phyloP scores from a whole-genome alignment of 2,113 vertebrate genomes.

The Peucedramus taeniatus region DNA sequence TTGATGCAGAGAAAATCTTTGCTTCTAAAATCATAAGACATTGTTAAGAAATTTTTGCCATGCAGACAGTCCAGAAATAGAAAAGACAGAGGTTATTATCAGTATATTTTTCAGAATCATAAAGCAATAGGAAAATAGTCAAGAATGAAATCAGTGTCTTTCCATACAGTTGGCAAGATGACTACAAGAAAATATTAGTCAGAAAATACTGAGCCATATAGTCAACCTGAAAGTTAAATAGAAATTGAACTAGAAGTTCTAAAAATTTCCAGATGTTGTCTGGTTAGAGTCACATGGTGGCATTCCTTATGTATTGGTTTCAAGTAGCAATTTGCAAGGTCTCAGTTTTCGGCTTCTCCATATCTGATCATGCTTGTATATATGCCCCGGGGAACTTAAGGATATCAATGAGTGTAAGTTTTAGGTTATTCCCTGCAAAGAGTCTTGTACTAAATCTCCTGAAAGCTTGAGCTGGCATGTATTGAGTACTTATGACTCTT shows the following conservation, averaged over 20 bases:
- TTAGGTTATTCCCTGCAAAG: not conserved
- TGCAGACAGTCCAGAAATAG: not conserved
- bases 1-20: not conserved
- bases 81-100: not conserved
- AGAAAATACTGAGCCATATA: not conserved
- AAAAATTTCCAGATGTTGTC: not conserved
- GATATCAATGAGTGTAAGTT: not conserved
- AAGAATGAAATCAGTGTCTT: not conserved
- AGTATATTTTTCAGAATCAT: not conserved
- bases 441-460: not conserved
- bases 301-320: not conserved
- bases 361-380: not conserved
- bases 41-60: not conserved
- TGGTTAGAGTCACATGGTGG: not conserved
- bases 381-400: not conserved
- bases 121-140: not conserved
- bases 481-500: not conserved
- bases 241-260: not conserved
- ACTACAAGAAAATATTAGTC: not conserved
- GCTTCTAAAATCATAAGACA: not conserved
- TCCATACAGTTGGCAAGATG: not conserved
- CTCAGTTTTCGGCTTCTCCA: not conserved
- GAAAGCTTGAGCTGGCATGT: not conserved
- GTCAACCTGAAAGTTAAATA: not conserved
- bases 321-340: not conserved